A percentile compares a stretch with the other conserved stretches of the same genome.
phyloP scores from a whole-genome alignment of 2,888 invertebrate genomes.

The Ornithoptera priamus region DNA sequence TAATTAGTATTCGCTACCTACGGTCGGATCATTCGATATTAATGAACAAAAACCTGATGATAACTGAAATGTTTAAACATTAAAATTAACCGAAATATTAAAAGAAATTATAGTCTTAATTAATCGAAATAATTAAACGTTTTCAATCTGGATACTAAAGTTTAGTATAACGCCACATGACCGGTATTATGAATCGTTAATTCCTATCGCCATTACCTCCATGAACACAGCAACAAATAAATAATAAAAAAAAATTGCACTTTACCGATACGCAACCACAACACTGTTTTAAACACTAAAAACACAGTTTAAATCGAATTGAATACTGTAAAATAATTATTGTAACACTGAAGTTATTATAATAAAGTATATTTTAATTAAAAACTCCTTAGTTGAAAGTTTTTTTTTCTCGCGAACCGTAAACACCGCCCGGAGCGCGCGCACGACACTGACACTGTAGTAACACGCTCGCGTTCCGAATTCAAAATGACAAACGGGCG shows the following conservation, averaged over 20 bases:
- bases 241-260: conserved; percentile 38
- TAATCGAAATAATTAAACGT: conserved; percentile 3
- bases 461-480: conserved; percentile 61
- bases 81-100: background rate
- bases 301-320: background rate
- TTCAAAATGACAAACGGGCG: conserved; percentile 76
- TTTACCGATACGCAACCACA: conserved; percentile 41
- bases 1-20: conserved; percentile 13
- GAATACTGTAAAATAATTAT: background rate
- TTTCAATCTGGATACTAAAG: background rate
- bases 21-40: conserved; percentile 18
- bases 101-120: background rate
- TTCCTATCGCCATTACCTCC: conserved; percentile 59
- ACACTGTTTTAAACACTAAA: background rate
- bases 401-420: conserved; percentile 42
- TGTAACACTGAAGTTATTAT: background rate
- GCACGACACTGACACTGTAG: conserved; percentile 51
- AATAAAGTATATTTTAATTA: conserved; percentile 1
- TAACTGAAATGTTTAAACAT: conserved; percentile 1
- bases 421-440: conserved; percentile 47
- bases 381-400: background rate
- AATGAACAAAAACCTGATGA: background rate
- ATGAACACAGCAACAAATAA: conserved; percentile 48
- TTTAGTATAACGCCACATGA: conserved; percentile 25
- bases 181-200: conserved; percentile 57